phyloP scores from a whole-genome alignment of 2,113 vertebrate genomes.

The Dasyornis broadbenti region DNA sequence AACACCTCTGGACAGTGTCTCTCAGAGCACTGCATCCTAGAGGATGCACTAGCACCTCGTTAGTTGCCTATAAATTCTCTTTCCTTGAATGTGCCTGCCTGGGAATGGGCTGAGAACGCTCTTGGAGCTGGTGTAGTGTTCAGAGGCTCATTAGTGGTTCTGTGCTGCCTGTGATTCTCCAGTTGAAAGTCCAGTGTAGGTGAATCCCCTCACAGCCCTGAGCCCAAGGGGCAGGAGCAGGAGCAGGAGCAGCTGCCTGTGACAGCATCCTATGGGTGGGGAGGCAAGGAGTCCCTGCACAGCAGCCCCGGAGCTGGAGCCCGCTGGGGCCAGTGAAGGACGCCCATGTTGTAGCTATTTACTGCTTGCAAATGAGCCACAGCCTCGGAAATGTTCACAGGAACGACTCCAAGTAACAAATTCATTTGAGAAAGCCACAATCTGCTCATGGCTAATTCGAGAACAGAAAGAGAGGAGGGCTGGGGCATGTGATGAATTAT shows the following conservation, averaged over 20 bases:
- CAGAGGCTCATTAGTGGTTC: not conserved
- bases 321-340: rapidly evolving
- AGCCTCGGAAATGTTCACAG: not conserved
- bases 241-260: not conserved
- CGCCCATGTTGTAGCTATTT: not conserved
- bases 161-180: not conserved
- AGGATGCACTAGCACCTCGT: not conserved
- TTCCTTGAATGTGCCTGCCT: not conserved
- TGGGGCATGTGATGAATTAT: not conserved
- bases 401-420: not conserved
- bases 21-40: not conserved
- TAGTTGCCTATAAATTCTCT: not conserved
- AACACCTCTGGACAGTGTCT: not conserved
- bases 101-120: not conserved
- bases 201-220: not conserved
- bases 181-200: rapidly evolving
- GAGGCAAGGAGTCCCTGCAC: not conserved
- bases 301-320: not conserved
- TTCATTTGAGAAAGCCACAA: not conserved
- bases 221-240: not conserved
- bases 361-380: not conserved
- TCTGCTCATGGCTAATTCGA: conserved; percentile 6
- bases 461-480: not conserved
- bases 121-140: not conserved
- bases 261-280: not conserved